phyloP scores from a whole-genome alignment of 2,888 invertebrate species.

The Chrysopilus asiliformis region DNA sequence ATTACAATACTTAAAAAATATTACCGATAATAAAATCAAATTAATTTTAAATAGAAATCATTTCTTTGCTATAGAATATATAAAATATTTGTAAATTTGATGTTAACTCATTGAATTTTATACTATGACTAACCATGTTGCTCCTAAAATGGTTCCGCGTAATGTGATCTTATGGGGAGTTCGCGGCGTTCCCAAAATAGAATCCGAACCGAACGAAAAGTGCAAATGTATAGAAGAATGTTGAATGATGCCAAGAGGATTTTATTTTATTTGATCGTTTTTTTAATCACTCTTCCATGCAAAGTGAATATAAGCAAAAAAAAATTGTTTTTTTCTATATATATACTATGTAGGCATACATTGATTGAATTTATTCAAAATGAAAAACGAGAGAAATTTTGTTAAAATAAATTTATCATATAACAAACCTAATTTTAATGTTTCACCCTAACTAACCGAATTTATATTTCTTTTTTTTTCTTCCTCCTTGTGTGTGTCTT shows the following conservation, averaged over 20 bases:
- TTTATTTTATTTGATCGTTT: conserved; percentile 4
- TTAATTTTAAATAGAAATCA: background rate
- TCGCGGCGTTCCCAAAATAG: conserved; percentile 15
- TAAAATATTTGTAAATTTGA: background rate
- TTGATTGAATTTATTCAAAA: too few species aligned
- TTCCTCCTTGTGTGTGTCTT: too few species aligned
- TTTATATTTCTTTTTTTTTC: too few species aligned
- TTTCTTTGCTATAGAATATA: background rate
- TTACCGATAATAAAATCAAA: too few species aligned
- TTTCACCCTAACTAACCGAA: too few species aligned
- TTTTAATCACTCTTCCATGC: conserved; percentile 13
- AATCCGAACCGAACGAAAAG: conserved; percentile 10
- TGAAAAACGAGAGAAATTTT: too few species aligned
- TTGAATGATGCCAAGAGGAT: conserved; percentile 10
- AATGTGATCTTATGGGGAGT: conserved; percentile 44
- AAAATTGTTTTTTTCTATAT: too few species aligned
- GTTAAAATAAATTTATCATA: too few species aligned
- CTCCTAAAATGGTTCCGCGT: conserved; percentile 51
- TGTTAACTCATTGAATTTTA: conserved; percentile 35
- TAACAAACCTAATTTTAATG: too few species aligned
- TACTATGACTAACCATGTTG: conserved; percentile 29
- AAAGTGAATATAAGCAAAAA: too few species aligned
- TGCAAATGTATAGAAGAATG: conserved; percentile 10
- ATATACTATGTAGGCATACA: too few species aligned
- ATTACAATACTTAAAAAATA: too few species aligned